Base-by-base conservation (phyloP, 2,797 vertebrate genomes). In the Tauraco hartlaubi region DNA sequence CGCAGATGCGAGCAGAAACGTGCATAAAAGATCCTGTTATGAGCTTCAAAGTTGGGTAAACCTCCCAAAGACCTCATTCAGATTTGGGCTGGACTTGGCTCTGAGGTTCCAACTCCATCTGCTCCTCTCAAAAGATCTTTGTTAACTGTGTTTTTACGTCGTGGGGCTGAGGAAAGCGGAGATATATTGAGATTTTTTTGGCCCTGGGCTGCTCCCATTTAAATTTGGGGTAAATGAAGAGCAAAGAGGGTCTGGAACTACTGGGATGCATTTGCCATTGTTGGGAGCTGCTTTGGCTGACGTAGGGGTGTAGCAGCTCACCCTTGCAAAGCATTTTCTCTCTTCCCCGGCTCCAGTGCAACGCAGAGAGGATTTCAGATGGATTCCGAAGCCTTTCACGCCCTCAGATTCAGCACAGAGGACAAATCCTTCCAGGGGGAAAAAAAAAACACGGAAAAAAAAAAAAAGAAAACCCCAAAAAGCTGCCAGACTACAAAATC, bases 41-140 rank as follows among this genome's bases (percentile, higher is more conserved):
- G 90, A 75, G 76, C 6, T 79, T 17, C 82, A 3, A 62, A 22
- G 68, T 41, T 69, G 25, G 92, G 79, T 35, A 91, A 96, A 92
- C 51, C 90, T 92, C 85, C 91, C 16, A 51, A 67, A 94, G 94
- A 85, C 90, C 88, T 94, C 89, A 19, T 78, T 78, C 68, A 44
- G 76, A 25, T 44, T 48, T 72, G 72, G 87, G 72, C 66, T 92
- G 87, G 78, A 68, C 49, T 90, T 68, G 85, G 89, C 82, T 90
- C 79, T 31, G 0, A 69, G 79, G 87, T 79, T 90, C 91, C 84
- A 56, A 81, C 89, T 91, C 79, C 82, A 91, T 97, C 92, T 96
- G 91, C 79, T 96, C 62, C 87, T 92, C 62, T 96, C 94, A 94
- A 95, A 96, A 96, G 92, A 91, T 88, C 95, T 93, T 95, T 96